These are phyloP conservation scores for Eupithecia dodoneata DNA, from an alignment of 2,888 invertebrate species.

Conservation along the genomic window DNA sequence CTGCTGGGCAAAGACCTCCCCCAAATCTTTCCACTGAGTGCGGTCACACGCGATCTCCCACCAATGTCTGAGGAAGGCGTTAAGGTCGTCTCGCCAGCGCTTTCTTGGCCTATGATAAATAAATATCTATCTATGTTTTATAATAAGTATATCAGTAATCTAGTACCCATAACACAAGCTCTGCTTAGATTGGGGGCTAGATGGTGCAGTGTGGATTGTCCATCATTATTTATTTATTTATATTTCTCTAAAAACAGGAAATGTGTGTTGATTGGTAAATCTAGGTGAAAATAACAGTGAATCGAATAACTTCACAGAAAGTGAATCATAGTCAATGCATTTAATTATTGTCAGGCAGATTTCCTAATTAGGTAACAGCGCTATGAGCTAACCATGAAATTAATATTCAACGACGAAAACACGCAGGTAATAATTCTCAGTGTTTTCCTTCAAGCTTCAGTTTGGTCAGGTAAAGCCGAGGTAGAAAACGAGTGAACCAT, in stretches of 20 bases:
- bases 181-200: no score
- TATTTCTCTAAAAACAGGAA: neutral
- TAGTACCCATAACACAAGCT: no score
- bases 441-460: neutral
- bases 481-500: conserved; percentile 17
- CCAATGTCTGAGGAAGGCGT: no score
- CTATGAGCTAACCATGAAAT: neutral
- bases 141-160: no score
- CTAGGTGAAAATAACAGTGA: neutral
- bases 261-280: neutral
- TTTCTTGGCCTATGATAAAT: no score
- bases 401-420: neutral
- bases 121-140: no score
- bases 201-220: no score
- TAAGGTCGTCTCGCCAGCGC: no score
- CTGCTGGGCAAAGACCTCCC: no score
- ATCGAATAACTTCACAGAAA: neutral
- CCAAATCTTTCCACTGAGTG: no score
- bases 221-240: neutral
- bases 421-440: neutral
- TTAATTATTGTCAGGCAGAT: neutral
- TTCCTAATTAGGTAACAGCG: neutral
- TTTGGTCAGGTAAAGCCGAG: neutral
- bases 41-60: no score
- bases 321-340: neutral